Conservation (phyloP, 2,797 vertebrate species). For the Balearica regulorum region DNA sequence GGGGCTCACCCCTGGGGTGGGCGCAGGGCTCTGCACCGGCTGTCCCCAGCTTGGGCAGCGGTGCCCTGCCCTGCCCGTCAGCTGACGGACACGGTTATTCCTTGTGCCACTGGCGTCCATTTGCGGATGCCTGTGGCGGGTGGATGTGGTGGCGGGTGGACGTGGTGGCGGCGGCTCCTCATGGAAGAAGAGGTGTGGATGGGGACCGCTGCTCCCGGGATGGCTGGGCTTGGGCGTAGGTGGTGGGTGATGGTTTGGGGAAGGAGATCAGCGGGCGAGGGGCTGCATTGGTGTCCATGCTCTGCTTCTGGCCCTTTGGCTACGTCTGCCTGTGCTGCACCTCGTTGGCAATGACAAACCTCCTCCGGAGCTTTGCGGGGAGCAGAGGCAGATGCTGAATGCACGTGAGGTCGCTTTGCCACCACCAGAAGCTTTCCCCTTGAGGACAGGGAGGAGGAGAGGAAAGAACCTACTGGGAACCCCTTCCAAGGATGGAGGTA, state of each 20-base stretch:
- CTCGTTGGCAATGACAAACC: neutral
- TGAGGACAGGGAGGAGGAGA: neutral
- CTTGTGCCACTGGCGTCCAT: neutral
- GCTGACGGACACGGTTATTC: rapidly evolving
- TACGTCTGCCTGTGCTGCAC: rapidly evolving
- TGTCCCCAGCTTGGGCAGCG: neutral
- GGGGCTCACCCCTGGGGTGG: neutral
- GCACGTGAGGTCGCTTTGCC: neutral
- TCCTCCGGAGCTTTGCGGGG: neutral
- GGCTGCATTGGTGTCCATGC: neutral
- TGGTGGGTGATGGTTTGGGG: neutral
- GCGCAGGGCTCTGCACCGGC: neutral
- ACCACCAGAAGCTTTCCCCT: neutral
- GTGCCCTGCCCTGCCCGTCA: neutral
- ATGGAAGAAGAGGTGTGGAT: neutral
- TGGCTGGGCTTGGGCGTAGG: neutral
- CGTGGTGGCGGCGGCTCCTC: neutral
- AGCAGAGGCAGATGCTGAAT: neutral
- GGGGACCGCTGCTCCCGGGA: neutral
- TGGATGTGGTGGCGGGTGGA: neutral
- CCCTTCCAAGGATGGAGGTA: neutral
- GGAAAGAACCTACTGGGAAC: neutral
- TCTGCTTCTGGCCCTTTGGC: neutral
- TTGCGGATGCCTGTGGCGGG: neutral
- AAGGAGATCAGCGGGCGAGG: rapidly evolving